Evolutionary conservation across 1,140 invertebrate genomes (phyloP).

Genomic region (Gryllus bimaculatus): DNA sequence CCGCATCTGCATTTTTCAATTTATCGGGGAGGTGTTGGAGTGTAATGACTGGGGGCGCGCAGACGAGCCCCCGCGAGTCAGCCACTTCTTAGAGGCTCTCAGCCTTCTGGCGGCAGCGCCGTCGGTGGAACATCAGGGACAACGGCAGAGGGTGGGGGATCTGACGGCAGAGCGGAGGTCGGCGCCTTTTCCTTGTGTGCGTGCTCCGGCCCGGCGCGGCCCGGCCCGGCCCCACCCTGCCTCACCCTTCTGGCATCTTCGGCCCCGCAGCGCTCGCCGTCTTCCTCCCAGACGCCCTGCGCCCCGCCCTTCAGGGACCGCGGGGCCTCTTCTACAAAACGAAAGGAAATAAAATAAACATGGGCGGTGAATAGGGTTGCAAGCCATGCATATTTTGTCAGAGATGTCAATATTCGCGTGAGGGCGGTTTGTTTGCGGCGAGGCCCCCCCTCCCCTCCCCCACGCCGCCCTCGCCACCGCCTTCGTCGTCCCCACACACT

Average conservation of each 20-base stretch:
- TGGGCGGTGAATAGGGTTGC: slow-evolving; percentile 2
- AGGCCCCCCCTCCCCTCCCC: too few species aligned
- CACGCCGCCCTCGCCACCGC: too few species aligned
- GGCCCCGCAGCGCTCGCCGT: not conserved
- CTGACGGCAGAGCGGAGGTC: not conserved
- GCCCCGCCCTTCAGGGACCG: not conserved
- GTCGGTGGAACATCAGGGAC: too few species aligned
- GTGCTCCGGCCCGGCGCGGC: too few species aligned
- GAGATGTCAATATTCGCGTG: slow-evolving; percentile 3
- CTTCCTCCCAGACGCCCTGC: not conserved
- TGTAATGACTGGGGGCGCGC: not conserved
- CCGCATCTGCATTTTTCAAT: slow-evolving; percentile 4
- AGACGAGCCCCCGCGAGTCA: not conserved
- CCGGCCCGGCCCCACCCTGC: not conserved
- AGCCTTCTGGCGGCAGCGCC: too few species aligned
- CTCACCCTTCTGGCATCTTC: not conserved
- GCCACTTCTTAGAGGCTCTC: too few species aligned
- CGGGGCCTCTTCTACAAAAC: not conserved
- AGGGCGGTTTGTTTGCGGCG: not conserved
- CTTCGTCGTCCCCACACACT: not conserved
- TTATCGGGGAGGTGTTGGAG: not conserved
- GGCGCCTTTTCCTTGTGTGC: not conserved
- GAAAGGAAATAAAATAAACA: slow-evolving; percentile 6
- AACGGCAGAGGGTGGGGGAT: not conserved
- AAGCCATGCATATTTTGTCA: slow-evolving; percentile 4